A percentile compares a stretch with the other conserved stretches of the same genome.
phyloP scores from a whole-genome alignment of 1,140 invertebrate genomes.

The Neodiprion pinetum region DNA sequence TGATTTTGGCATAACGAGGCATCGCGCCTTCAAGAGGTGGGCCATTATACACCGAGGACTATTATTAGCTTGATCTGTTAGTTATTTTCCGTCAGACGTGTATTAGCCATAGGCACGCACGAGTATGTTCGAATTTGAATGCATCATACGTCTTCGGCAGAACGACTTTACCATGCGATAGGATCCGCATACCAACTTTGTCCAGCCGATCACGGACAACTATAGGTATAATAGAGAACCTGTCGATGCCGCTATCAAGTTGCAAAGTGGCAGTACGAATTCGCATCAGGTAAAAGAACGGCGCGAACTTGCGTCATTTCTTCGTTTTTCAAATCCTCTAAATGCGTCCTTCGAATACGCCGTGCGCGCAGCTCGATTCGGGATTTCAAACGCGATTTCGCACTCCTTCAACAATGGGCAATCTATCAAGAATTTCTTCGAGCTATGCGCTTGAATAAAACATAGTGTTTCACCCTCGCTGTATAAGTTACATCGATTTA shows the following conservation, averaged over 20 bases:
- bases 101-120: not conserved
- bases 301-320: constrained; percentile 19
- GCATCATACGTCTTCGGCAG: not conserved
- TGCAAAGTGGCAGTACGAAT: constrained; percentile 40
- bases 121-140: not conserved
- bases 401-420: not conserved
- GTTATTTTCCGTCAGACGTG: not conserved
- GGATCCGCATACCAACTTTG: not conserved
- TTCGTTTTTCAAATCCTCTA: constrained; percentile 2
- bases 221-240: not conserved
- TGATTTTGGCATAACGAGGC: not conserved
- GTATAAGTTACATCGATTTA: constrained; percentile 6
- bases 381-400: constrained; percentile 22
- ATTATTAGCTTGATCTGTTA: not conserved
- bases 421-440: not conserved
- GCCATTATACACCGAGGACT: not conserved
- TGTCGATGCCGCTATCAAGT: not conserved
- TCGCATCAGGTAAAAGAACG: constrained; percentile 28
- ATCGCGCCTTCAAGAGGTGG: not conserved
- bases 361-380: constrained; percentile 13
- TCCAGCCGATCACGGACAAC: not conserved
- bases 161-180: not conserved
- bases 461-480: not conserved
- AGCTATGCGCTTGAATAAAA: constrained; percentile 29
- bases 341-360: not conserved